A percentile compares a stretch with the other conserved stretches of the same genome.
Evolutionary conservation across 2,888 invertebrate genomes (phyloP).

Genomic region (Sminthurinus aureus): DNA sequence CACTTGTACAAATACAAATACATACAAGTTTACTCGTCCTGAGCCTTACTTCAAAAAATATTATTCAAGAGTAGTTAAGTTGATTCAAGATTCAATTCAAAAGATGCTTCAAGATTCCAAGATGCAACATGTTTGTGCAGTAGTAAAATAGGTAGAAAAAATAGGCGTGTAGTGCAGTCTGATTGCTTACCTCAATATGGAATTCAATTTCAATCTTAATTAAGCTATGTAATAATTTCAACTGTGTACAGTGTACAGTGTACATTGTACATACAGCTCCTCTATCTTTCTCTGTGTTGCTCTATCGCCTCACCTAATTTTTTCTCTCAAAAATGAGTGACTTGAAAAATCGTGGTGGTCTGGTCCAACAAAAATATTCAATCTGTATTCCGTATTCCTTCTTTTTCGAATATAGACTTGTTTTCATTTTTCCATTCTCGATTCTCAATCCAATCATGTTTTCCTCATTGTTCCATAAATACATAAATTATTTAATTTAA

Average conservation of each 20-base stretch:
- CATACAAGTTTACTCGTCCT: too few relatives aligned
- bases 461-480: constrained; percentile 1
- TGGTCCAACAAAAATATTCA: not conserved
- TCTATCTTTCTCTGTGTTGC: not conserved
- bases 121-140: not conserved
- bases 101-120: not conserved
- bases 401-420: not conserved
- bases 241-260: not conserved
- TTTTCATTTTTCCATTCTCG: not conserved
- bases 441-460: not conserved
- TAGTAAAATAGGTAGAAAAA: not conserved
- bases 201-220: constrained; percentile 35
- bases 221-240: constrained; percentile 9
- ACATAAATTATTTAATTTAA: constrained; percentile 5
- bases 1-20: not conserved
- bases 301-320: not conserved
- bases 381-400: too few relatives aligned
- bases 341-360: constrained; percentile 23
- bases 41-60: constrained; percentile 24
- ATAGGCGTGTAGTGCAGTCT: constrained; percentile 26
- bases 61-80: constrained; percentile 18
- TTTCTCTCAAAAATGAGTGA: not conserved
- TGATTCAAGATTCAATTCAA: too few relatives aligned
- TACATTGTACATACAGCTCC: too few relatives aligned
- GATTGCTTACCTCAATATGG: constrained; percentile 30